Base-by-base conservation (phyloP, 2,113 vertebrate species). In the Garra rufa region DNA sequence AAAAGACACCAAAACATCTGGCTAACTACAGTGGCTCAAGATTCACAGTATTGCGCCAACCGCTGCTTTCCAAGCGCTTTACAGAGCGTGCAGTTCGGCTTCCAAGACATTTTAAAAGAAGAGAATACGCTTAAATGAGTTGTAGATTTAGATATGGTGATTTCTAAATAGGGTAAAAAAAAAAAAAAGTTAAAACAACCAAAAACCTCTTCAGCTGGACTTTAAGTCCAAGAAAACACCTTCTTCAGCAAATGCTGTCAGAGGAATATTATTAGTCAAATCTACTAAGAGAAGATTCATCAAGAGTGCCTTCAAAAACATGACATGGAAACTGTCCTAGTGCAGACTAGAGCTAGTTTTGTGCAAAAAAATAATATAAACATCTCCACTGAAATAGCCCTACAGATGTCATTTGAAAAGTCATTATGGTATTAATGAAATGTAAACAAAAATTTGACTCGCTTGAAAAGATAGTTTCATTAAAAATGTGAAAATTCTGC, bases 21-120 rank as follows among this genome's bases (percentile, higher is more conserved):
- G 91, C 91, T 92, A 94, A 92, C 91, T 95, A 93, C 94, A 94
- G 91, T 89, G 91, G 92, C 93, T 95, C 92, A 91, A 92, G 91
- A 94, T 94, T 95, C 94, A 95, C 94, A 95, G 94, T 94, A 93
- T 93, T 90, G 89, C 90, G 91, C 91, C 92, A 82, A 89, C 91
- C 88, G 91, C 92, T 84, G 86, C 88, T 26, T 24, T 82, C 87
- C 89, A 65, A 86, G 63, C 75, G 26, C 38, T 38, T 83, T 90
- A 86, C 85, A 59, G 43, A 59, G 89, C 82, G 89, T n/a, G 86
- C 92, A 91, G 91, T 88, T 89, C 86, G 78, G 92, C 92, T 89
- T 89, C 83, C 91, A 92, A 91, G 86, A 94, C 90, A 28, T 61
- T 90, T 82, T 78, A 43, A 83, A 90, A 76, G 59, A 73, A 24